Conservation (phyloP, 1,140 invertebrate species). For the Hormaphis cornu region DNA sequence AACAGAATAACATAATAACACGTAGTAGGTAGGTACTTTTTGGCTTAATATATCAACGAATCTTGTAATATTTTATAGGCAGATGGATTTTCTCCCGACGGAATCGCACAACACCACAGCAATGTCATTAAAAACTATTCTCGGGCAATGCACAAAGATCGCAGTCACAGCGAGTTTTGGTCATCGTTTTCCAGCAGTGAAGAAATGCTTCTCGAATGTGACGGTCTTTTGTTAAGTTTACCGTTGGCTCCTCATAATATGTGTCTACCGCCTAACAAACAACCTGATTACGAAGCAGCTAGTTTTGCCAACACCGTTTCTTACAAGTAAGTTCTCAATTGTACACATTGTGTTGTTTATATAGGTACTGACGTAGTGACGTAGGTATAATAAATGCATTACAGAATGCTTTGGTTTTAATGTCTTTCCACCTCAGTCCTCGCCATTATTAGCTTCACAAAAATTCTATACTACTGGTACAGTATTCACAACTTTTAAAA, state of each 20-base stretch:
- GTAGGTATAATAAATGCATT: too few relatives aligned
- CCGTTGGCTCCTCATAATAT: constrained; percentile 53
- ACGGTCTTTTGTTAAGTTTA: constrained; percentile 60
- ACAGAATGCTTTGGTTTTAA: too few relatives aligned
- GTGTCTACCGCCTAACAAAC: constrained; percentile 41
- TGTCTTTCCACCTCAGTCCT: too few relatives aligned
- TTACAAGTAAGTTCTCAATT: constrained; percentile 20
- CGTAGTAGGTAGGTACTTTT: too few relatives aligned
- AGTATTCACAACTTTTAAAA: too few relatives aligned
- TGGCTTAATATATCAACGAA: too few relatives aligned
- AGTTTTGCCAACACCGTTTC: neutral
- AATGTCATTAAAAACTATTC: constrained; percentile 52
- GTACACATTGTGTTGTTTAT: too few relatives aligned
- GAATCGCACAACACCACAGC: constrained; percentile 50
- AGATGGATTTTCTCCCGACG: constrained; percentile 46
- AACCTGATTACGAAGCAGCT: constrained; percentile 5
- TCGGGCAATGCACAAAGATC: constrained; percentile 42
- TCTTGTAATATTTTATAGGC: neutral
- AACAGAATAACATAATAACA: too few relatives aligned
- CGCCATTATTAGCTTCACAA: too few relatives aligned
- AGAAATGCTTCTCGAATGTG: constrained; percentile 61
- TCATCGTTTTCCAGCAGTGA: constrained; percentile 69
- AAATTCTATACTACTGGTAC: too few relatives aligned
- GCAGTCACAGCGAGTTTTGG: constrained; percentile 65
- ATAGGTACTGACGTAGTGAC: too few relatives aligned